phyloP scores from a whole-genome alignment of 2,888 invertebrate genomes.

The Arrhopalites spinosus region DNA sequence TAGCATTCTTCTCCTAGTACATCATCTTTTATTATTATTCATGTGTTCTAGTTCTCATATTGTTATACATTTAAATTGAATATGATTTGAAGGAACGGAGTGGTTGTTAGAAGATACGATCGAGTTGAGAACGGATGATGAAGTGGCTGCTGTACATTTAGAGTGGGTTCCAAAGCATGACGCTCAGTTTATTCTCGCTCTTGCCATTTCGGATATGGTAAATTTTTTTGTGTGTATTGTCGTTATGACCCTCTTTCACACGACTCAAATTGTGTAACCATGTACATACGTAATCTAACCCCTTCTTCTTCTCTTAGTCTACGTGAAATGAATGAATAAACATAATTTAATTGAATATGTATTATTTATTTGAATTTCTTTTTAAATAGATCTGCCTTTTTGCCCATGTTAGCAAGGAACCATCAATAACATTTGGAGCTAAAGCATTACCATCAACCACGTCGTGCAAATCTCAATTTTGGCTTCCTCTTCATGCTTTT shows the following conservation, averaged over 20 bases:
- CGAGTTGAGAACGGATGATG: slow-evolving; percentile 71
- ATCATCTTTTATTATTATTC: too few relatives aligned
- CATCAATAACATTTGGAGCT: slow-evolving; percentile 54
- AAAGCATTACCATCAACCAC: slow-evolving; percentile 54
- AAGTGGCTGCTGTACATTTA: slow-evolving; percentile 71
- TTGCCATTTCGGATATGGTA: slow-evolving; percentile 87
- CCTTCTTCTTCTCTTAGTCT: too few relatives aligned
- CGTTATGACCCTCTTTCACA: too few relatives aligned
- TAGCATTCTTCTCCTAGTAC: too few relatives aligned
- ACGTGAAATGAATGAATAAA: too few relatives aligned
- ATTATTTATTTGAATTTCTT: neutral
- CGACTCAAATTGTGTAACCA: too few relatives aligned
- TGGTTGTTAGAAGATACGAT: slow-evolving; percentile 97
- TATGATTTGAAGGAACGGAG: slow-evolving; percentile 61
- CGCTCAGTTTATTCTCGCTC: slow-evolving; percentile 95
- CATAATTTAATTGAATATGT: too few relatives aligned
- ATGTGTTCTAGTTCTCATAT: slow-evolving; percentile 32
- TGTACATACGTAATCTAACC: too few relatives aligned
- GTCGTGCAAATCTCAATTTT: slow-evolving; percentile 55
- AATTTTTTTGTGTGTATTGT: too few relatives aligned
- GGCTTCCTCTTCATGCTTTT: slow-evolving; percentile 56
- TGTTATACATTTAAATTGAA: neutral
- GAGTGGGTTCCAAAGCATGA: slow-evolving; percentile 99
- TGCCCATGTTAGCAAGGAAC: slow-evolving; percentile 55
- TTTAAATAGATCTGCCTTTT: slow-evolving; percentile 52